Base-by-base conservation (phyloP, 2,888 invertebrate genomes). In the Tinea pellionella region DNA sequence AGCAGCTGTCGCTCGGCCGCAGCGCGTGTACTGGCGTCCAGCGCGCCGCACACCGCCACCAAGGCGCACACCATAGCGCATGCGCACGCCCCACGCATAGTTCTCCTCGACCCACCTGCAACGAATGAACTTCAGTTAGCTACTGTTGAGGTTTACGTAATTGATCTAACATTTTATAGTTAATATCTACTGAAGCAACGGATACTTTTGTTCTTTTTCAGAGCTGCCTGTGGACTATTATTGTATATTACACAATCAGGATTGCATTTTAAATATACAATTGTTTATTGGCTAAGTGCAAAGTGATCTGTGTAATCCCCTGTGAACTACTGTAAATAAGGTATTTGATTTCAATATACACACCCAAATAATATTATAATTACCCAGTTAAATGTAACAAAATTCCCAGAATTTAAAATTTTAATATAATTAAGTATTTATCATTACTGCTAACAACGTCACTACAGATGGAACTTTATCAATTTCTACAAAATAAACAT, bases 21-120 rank as follows among this genome's bases (percentile, higher is more conserved):
- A 69, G 77, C 80, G 71, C 78, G 82, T 73, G 77, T 75, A 69
- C 69, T 82, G 74, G 79, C 86, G 76, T 83, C 88, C 80, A 81
- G 77, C 75, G 69, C 75, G 68, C 78, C 64, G 75, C 80, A 80
- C 73, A 82, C 74, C 81, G 81, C 82, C 79, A 80, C 79, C 84
- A 86, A 78, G 84, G 86, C 88, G 85, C 85, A 80, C 75, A 82
- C 81, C 82, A 86, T 79, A 72, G 82, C 82, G 83, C 83, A 80
- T 78, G 86, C 83, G 86, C 86, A 82, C 85, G 80, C 81, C 78
- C 79, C 84, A 85, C 85, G 86, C 86, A 87, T 87, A 85, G 78
- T 86, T 85, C 80, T 84, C 83, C 84, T 80, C 81, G 82, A 77
- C 81, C 84, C 83, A 80, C 85, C 86, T 85, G 80, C 62, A 80